A percentile compares a stretch with the other conserved stretches of the same genome.
These are phyloP conservation scores for Cichlasoma orientale DNA, from an alignment of 2,797 vertebrate genomes.

Conservation along the genomic window DNA sequence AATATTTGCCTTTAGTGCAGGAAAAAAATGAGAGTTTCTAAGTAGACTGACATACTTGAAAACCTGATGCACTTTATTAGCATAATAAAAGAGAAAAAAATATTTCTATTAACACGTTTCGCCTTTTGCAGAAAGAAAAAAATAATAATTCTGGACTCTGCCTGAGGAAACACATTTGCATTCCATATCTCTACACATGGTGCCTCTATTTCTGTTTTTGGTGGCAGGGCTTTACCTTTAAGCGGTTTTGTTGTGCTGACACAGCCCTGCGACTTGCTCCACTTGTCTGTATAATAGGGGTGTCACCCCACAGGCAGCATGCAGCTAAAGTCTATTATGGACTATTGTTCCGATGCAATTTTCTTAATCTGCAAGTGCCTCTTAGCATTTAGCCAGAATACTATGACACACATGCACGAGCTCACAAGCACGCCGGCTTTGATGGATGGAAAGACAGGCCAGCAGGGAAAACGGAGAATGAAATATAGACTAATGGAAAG, in stretches of 20 bases:
- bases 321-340: conserved; percentile 50
- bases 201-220: conserved; percentile 23
- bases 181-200: conserved; percentile 1
- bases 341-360: conserved; percentile 52
- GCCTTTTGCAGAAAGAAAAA: not conserved
- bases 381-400: conserved; percentile 43
- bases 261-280: conserved; percentile 64
- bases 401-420: conserved; percentile 4
- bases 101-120: conserved; percentile 7
- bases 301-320: conserved; percentile 49
- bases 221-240: conserved; percentile 10
- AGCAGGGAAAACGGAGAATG: rapidly evolving
- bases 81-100: not conserved
- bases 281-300: conserved; percentile 73
- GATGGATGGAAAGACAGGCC: not conserved
- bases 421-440: not conserved
- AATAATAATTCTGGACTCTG: not conserved
- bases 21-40: not conserved
- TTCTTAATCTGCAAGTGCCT: conserved; percentile 54
- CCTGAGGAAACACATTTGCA: conserved; percentile 35
- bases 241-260: conserved; percentile 55
- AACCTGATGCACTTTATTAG: not conserved
- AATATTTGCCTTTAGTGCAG: not conserved
- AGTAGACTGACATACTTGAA: not conserved
- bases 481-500: not conserved